Percentiles rank a stretch among this genome's conserved stretches.
Evolutionary conservation across 2,888 invertebrate species (phyloP).

Genomic region (Stenodema calcarata): DNA sequence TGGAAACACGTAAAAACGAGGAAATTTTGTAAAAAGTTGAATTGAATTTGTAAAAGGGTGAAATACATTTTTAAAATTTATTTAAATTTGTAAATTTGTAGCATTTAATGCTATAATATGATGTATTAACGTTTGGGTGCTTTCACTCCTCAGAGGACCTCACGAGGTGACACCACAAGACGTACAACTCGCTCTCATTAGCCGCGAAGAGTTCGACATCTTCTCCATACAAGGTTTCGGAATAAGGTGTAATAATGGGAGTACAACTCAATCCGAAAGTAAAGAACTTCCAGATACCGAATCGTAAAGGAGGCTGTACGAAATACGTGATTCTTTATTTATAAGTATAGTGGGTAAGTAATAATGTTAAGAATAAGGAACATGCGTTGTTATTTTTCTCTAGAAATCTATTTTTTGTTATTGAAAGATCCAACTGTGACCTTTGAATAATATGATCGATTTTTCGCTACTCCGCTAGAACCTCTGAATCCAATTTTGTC

Average conservation of each 20-base stretch:
- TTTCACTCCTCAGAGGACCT: conserved; percentile 33
- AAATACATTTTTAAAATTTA: too few relatives aligned
- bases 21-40: too few relatives aligned
- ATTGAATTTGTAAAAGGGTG: too few relatives aligned
- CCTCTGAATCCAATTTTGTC: too few relatives aligned
- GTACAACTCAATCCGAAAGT: not conserved
- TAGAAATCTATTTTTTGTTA: not conserved
- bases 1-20: too few relatives aligned
- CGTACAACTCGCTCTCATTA: conserved; percentile 52
- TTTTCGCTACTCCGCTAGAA: too few relatives aligned
- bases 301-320: not conserved
- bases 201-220: conserved; percentile 56
- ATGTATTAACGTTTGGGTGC: too few relatives aligned
- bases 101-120: too few relatives aligned
- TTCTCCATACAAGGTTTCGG: conserved; percentile 48
- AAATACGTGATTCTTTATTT: not conserved
- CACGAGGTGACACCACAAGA: conserved; percentile 49
- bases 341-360: not conserved
- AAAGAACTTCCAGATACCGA: not conserved
- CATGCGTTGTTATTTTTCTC: not conserved
- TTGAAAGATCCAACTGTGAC: not conserved
- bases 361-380: not conserved
- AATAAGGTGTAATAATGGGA: not conserved
- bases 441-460: not conserved
- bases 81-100: too few relatives aligned